phyloP scores from a whole-genome alignment of 2,113 vertebrate genomes.

The Amia ocellicauda region DNA sequence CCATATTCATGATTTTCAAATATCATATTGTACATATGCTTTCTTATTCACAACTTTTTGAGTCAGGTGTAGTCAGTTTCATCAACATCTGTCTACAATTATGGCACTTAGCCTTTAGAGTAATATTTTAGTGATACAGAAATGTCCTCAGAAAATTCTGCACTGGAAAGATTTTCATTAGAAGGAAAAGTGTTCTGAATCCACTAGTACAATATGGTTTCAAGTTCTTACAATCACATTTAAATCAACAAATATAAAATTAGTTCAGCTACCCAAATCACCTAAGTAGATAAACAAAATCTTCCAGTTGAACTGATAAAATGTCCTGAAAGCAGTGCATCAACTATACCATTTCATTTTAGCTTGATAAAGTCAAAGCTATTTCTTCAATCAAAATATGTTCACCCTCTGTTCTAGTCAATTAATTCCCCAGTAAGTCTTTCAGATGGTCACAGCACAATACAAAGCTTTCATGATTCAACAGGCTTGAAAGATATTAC shows the following conservation, averaged over 20 bases:
- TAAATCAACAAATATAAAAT: conserved; percentile 48
- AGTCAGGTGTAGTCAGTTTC: neutral
- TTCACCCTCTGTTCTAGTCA: neutral
- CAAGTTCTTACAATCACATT: conserved; percentile 54
- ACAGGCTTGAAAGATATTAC: conserved; percentile 16
- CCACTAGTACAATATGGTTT: conserved; percentile 47
- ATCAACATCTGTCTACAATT: conserved; percentile 10
- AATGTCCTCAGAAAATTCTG: conserved; percentile 33
- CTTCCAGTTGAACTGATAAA: conserved; percentile 62
- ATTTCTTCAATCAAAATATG: conserved; percentile 1
- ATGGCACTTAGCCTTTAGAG: conserved; percentile 4
- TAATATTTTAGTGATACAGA: conserved; percentile 11
- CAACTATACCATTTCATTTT: conserved; percentile 23
- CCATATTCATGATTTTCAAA: neutral
- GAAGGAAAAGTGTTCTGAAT: conserved; percentile 31
- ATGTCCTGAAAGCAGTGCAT: conserved; percentile 56
- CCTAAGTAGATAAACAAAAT: conserved; percentile 49
- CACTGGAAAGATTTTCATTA: conserved; percentile 47
- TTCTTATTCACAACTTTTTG: neutral
- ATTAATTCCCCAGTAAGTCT: neutral
- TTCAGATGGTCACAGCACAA: conserved; percentile 7
- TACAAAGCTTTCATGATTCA: conserved; percentile 19
- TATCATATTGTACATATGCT: conserved; percentile 15
- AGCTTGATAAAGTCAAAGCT: neutral
- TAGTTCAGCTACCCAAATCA: conserved; percentile 55